Base-by-base conservation (phyloP, 2,888 invertebrate genomes). In the Lasius platythorax region DNA sequence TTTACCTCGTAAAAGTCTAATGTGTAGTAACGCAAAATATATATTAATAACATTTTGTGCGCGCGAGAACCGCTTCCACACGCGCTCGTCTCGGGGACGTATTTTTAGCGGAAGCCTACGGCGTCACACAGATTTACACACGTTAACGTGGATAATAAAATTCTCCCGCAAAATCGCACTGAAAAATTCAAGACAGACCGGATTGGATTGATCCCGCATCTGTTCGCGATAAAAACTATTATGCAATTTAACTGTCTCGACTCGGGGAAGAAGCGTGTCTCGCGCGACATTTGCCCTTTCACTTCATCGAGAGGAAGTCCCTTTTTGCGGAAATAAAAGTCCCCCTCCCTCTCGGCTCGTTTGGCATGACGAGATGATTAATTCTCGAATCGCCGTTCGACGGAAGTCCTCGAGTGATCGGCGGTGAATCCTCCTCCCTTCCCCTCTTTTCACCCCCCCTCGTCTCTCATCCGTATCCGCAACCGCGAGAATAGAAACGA, bases 401-500 rank as follows among this genome's bases (percentile, higher is more conserved):
- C 75, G 28, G 6, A 56, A 40, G 30, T 67, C 18, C 33, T 33
- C 33, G 15, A 5, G 30, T 8, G 46, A 66, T 50, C 46, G 23
- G 75, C 75, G n/a, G 9, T 6, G 23, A 11, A 28, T 40, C 18
- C n/a, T n/a, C n/a, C 11, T n/a, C 18, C n/a, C 11, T 40, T 40
- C 4, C 28, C 11, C 15, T 1, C 15, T 6, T 12, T 28, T 8
- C 5, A 4, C 28, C 12, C 61, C 30, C 28, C 30, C 28, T 9
- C 30, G 50, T 70, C 61, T 23, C 23, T 15, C 33, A 30, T 58
- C 58, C 84, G 50, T n/a, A 75, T 72, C 50, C 43, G 67, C 67
- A 58, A 61, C 70, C 83, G 84, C 82, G 67, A 85, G 72, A 84
- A 88, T 90, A 85, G 89, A 90, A 90, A 91, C 86, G 88, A 90